These are phyloP conservation scores for Rhabdomys dilectus DNA, from an alignment of 2,113 vertebrate species.

Conservation along the genomic window DNA sequence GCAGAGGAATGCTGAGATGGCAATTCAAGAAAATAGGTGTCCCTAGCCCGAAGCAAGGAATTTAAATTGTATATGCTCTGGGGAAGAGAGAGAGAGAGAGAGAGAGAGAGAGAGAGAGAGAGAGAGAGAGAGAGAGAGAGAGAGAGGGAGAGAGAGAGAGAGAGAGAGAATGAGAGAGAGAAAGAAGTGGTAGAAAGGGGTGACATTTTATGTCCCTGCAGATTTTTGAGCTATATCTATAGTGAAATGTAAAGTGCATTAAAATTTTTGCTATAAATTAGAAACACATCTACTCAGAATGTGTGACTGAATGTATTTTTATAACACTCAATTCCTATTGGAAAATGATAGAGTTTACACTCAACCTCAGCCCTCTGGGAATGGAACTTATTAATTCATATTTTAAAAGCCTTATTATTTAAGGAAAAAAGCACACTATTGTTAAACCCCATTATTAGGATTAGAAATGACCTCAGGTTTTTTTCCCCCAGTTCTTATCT, in stretches of 20 bases:
- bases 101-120: background rate
- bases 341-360: background rate
- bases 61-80: background rate
- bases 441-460: constrained; percentile 36
- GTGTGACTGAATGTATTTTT: background rate
- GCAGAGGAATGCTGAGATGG: background rate
- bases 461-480: background rate
- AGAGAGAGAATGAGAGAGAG: background rate
- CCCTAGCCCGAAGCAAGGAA: background rate
- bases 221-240: background rate
- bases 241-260: background rate
- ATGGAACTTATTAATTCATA: constrained; percentile 26
- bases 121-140: no score
- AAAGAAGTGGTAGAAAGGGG: background rate
- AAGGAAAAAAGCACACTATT: background rate
- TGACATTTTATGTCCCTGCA: background rate
- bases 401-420: constrained; percentile 24
- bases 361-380: background rate
- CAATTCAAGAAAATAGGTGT: background rate
- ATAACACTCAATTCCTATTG: background rate
- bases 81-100: background rate
- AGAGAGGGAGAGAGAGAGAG: background rate
- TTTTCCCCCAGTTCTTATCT: constrained; percentile 23
- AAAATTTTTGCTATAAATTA: background rate
- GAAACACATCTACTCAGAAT: background rate